Base-by-base conservation (phyloP, 2,113 vertebrate genomes). In the Corvus hawaiiensis region DNA sequence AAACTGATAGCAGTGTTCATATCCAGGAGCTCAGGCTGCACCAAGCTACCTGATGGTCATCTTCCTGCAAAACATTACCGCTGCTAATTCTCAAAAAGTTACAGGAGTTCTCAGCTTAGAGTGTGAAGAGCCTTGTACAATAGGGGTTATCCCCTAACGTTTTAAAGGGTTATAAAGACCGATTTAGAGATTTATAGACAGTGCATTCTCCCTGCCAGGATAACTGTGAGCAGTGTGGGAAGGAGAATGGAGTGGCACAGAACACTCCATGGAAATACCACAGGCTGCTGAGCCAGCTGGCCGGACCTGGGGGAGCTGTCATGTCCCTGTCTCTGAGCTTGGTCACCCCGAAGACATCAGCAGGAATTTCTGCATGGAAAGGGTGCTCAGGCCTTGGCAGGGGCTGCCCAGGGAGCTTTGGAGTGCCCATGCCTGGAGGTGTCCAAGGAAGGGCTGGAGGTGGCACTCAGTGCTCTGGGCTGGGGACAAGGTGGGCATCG, bases 251-350 rank as follows among this genome's bases (percentile, higher is more conserved):
- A n/a, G 8, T 0, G 24, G 67, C 9, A 14, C 61, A 20, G 19
- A 39, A 54, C 33, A 10, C 43, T 35, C n/a, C 52, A 8, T 1
- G 6, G 6, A 8, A 51, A 9, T 26, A 43, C 26, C 64, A 11
- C 1, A 6, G 4, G 7, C 13, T 9, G 21, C 11, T 6, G 80
- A 58, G 14, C 8, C 82, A 28, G 22, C 26, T 2, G 3, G 6
- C 3, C 11, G 6, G 5, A 18, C 17, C 41, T 4, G 6, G 9
- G 3, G 9, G 9, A 6, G 2, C 55, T 19, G 23, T 2, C 30
- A 2, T 1, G 10, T n/a, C 22, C n/a, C 51, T 4, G 14, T 12
- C 24, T 21, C n/a, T 1, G 3, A 3, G 64, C 41, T 6, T 10
- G 44, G 18, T 28, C 27, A 27, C 12, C 43, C 22, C 13, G 19